Conservation (phyloP, 2,113 vertebrate genomes). For the Protobothrops flavoviridis region DNA sequence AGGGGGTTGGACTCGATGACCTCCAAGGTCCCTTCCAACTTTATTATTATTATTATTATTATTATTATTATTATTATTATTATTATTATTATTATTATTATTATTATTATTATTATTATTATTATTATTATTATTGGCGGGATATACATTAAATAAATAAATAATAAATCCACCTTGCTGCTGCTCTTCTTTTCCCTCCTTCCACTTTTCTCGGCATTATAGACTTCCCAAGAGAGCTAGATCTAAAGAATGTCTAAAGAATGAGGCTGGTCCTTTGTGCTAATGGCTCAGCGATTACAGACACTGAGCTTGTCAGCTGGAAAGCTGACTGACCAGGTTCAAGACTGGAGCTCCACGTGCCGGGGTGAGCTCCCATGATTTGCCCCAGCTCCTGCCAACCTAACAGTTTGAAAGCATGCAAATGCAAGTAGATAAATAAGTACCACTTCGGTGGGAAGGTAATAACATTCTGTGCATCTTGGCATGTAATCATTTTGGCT, state of each 20-base stretch:
- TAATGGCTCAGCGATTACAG: background rate
- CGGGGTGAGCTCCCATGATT: background rate
- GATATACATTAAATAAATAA: background rate
- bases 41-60: no score
- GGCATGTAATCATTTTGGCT: no score
- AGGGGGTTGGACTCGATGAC: no score
- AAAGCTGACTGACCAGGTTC: background rate
- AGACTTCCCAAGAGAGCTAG: background rate
- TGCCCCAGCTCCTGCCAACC: background rate
- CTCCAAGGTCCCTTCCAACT: no score
- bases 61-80: no score
- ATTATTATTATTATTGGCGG: no score
- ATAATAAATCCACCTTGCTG: background rate
- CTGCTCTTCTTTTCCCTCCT: background rate
- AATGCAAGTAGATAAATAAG: background rate
- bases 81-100: no score
- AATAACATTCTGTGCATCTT: background rate
- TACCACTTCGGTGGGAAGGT: background rate
- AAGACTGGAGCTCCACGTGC: background rate
- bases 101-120: no score
- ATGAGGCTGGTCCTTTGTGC: background rate
- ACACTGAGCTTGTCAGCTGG: background rate
- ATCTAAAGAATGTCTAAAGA: background rate
- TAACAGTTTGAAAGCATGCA: background rate
- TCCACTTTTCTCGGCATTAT: background rate